Evolutionary conservation across 2,797 vertebrate genomes (phyloP), one percentile per base, ranked within the genome.

Genomic region (Microctenopoma stevenorrisi): DNA sequence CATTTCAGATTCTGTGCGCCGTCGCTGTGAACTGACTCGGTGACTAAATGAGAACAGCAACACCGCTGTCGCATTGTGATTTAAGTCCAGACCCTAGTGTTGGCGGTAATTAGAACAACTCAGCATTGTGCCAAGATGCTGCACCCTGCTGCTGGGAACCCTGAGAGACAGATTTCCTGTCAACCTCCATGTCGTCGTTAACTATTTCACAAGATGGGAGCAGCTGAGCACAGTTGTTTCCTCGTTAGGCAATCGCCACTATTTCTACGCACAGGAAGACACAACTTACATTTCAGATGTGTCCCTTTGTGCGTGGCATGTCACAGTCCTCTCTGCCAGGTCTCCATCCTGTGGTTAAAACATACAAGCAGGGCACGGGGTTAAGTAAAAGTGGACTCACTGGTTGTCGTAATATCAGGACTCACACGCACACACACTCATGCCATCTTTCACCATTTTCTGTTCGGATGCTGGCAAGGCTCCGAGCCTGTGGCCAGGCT

Each of bases 311-410:
- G 35, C n/a, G 22, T 47, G 40, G 18, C 33, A 60, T 3, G 3
- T 74, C 58, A 76, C 64, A 46, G 66, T 72, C 43, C 58, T 76
- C 68, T 77, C 71, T 48, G 64, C 66, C 78, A 59, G 79, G 72
- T 60, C 83, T 83, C 76, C 89, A 91, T 90, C 83, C 90, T 91
- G 81, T 73, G 59, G 68, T 67, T 25, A 56, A 52, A 81, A 84
- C 50, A 86, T 68, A 86, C 74, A 83, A 72, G 74, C 33, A 68
- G 55, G 69, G 33, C 65, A 53, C 0, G 51, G 53, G 78, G 74
- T 89, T 75, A 87, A 22, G 71, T 49, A 62, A 80, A 77, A 78
- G 42, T 68, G 72, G 35, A 72, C 51, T 63, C 56, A 16, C 28
- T 46, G 84, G 67, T 83, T 76, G 66, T 75, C 84, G 78, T 74